Evolutionary conservation across 2,797 vertebrate species (phyloP).

Genomic region (Oceanodroma leucorhoa): DNA sequence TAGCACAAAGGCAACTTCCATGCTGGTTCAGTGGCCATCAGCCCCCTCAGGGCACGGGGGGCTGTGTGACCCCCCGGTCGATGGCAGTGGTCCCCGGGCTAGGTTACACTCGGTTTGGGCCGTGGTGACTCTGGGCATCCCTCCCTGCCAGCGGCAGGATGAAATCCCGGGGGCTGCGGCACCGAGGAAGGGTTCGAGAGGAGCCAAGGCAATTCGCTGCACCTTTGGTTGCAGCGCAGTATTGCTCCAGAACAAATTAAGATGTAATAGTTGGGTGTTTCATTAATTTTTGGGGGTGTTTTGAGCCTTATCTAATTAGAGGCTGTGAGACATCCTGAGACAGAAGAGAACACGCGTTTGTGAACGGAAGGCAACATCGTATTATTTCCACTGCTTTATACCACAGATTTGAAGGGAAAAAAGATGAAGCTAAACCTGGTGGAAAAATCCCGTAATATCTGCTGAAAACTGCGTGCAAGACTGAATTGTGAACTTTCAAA

Average conservation of each 20-base stretch:
- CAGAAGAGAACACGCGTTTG: neutral
- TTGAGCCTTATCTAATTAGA: neutral
- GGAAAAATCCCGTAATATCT: neutral
- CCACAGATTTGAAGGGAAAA: neutral
- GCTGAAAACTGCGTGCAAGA: neutral
- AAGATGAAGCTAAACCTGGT: slow-evolving; percentile 1
- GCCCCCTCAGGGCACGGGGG: neutral
- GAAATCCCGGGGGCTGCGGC: rapidly evolving
- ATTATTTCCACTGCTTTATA: neutral
- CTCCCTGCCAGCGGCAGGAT: rapidly evolving
- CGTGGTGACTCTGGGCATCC: neutral
- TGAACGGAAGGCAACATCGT: neutral
- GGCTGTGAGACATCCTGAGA: neutral
- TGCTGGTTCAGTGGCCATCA: neutral
- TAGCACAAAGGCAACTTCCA: neutral
- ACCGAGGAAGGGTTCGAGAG: neutral
- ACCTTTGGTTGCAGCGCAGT: rapidly evolving
- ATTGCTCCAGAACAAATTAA: neutral
- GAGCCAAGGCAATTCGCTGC: neutral
- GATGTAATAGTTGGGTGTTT: neutral
- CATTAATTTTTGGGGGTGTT: neutral
- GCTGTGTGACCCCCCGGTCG: rapidly evolving
- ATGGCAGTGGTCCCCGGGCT: rapidly evolving
- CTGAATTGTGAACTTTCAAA: neutral
- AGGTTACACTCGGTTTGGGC: neutral